Base-by-base conservation (phyloP, 2,888 invertebrate genomes). In the Netelia virgata region DNA sequence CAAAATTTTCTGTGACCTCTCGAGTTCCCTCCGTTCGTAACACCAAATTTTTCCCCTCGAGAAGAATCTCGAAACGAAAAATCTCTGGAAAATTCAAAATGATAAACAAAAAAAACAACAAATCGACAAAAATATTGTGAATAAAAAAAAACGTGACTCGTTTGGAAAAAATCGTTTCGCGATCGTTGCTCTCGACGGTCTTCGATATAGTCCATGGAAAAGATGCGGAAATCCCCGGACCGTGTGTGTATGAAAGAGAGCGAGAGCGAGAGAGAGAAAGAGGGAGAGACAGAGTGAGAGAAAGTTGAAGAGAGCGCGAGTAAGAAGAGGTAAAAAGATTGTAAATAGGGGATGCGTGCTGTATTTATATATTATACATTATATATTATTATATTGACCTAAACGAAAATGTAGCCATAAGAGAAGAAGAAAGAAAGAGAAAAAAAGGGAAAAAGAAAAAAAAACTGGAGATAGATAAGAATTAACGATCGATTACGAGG, bases 341-440 rank as follows among this genome's bases (percentile, higher is more conserved):
- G 89, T 91, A 91, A 77, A 91, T 90, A 90, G 87, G 83, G 88
- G 86, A 88, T 90, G 90, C 87, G 88, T 91, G 87, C 83, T 87
- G 89, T 91, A 91, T 88, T 88, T 87, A 89, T 89, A 89, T 88
- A 87, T 88, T 85, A 88, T 86, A 86, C 76, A 82, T 75, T 84
- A 72, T 75, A 83, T 85, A 85, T 73, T 79, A 83, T 80, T 73
- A 83, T 76, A 73, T 66, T 78, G 73, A 86, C 64, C 83, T 80
- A 84, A 86, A 78, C 70, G 57, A 84, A 36, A 36, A 79, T 50
- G 53, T 66, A 75, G 75, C 64, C 5, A 23, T 66, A 55, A 53
- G 57, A 74, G 79, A 77, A 59, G 23, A 63, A 77, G 36, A 59
- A 74, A 53, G 41, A 23, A 63, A 77, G 43, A 50, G 50, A 57